Percentiles rank a stretch among this genome's conserved stretches.
Evolutionary conservation across 2,113 vertebrate genomes (phyloP).

Genomic region (Perca fluviatilis): DNA sequence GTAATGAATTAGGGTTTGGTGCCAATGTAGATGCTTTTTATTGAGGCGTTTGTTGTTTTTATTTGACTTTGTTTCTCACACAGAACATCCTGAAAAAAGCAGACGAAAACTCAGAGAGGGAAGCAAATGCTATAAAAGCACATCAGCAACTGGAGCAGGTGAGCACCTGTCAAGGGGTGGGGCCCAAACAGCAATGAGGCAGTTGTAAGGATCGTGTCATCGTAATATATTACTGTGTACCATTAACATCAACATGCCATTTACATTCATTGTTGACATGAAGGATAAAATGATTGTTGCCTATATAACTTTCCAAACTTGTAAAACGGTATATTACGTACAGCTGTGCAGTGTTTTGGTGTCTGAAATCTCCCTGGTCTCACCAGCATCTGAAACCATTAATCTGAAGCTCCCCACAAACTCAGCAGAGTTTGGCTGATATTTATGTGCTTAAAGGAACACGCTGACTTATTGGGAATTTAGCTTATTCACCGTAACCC

Average conservation of each 20-base stretch:
- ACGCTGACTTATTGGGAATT: too few species aligned
- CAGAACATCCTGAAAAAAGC: conserved; percentile 96
- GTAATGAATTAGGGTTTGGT: too few species aligned
- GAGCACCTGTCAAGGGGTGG: conserved; percentile 24
- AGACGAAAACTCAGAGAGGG: conserved; percentile 91
- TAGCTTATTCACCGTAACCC: too few species aligned
- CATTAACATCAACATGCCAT: neutral
- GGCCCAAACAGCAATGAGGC: neutral
- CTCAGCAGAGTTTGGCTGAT: neutral
- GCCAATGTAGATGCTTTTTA: neutral
- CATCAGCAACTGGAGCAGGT: conserved; percentile 94
- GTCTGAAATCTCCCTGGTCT: neutral
- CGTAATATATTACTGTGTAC: neutral
- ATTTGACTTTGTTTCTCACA: conserved; percentile 7
- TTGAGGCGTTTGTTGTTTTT: neutral
- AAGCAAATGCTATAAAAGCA: conserved; percentile 90
- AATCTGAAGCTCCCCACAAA: neutral
- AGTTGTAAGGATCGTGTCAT: neutral
- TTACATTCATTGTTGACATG: neutral
- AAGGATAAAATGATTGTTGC: neutral
- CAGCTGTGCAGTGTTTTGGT: neutral
- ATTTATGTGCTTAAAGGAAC: neutral
- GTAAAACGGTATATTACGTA: neutral
- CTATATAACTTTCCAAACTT: conserved; percentile 1
- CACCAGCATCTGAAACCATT: neutral